These are phyloP conservation scores for Ophraella communa DNA, from an alignment of 2,888 invertebrate genomes.

Conservation along the genomic window DNA sequence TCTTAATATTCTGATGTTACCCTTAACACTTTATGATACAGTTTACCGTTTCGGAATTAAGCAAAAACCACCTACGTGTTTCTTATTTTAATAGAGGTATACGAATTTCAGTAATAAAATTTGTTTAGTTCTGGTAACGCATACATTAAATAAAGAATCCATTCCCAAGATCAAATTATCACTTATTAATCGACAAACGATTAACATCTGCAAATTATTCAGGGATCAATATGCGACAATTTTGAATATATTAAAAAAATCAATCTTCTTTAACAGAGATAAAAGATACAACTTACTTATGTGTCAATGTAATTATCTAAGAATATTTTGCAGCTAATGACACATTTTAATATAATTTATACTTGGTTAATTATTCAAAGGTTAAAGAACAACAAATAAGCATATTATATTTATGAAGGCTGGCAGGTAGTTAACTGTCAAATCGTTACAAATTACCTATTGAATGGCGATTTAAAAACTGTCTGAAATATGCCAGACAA, in stretches of 20 bases:
- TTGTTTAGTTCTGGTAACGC: neutral
- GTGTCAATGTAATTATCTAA: neutral
- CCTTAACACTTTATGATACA: no score
- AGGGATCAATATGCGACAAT: slow-evolving; percentile 2
- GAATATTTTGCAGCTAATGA: neutral
- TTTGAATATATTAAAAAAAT: slow-evolving; percentile 1
- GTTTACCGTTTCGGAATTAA: no score
- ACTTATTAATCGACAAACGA: neutral
- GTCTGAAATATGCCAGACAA: neutral
- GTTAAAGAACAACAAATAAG: slow-evolving; percentile 32
- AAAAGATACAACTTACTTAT: neutral
- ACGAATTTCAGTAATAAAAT: no score
- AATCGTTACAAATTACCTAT: slow-evolving; percentile 13
- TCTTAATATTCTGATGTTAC: no score
- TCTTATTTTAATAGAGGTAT: no score
- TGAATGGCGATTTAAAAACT: neutral
- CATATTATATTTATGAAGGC: slow-evolving; percentile 1
- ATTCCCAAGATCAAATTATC: neutral
- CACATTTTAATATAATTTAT: slow-evolving; percentile 2
- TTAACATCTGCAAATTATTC: neutral
- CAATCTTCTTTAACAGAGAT: neutral
- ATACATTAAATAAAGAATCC: neutral
- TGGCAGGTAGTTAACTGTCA: slow-evolving; percentile 26
- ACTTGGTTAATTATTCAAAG: slow-evolving; percentile 25
- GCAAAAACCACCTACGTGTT: no score